Percentiles rank a stretch among this genome's conserved stretches.
These are phyloP conservation scores for Trissolcus basalis DNA, from an alignment of 1,140 invertebrate species.

Conservation along the genomic window DNA sequence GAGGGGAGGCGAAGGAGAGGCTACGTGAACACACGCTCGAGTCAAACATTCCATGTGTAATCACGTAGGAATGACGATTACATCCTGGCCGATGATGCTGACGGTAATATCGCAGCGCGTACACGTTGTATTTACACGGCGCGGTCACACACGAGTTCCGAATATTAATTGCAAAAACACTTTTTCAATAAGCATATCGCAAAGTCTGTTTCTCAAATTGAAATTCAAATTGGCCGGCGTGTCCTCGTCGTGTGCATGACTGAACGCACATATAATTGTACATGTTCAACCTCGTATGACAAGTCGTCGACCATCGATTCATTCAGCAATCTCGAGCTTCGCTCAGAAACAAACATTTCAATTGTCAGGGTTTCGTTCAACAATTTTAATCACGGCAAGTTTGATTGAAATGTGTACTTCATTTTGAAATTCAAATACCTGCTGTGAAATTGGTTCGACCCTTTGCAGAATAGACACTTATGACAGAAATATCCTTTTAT, in stretches of 20 bases:
- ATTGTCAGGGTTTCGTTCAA: not conserved
- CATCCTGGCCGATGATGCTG: slow-evolving; percentile 60
- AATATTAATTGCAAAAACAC: slow-evolving; percentile 64
- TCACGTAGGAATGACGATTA: slow-evolving; percentile 65
- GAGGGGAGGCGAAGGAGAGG: slow-evolving; percentile 1
- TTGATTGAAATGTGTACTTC: no score
- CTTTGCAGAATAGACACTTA: no score
- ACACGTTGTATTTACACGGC: slow-evolving; percentile 61
- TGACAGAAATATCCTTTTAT: no score
- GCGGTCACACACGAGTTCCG: slow-evolving; percentile 48
- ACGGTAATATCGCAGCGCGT: slow-evolving; percentile 49
- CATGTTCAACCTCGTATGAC: not conserved
- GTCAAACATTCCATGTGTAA: slow-evolving; percentile 53
- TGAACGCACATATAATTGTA: slow-evolving; percentile 21
- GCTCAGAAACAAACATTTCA: not conserved
- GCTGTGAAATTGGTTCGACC: no score
- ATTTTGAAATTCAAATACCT: no score
- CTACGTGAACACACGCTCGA: slow-evolving; percentile 23
- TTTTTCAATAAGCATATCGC: slow-evolving; percentile 57
- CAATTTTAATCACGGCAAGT: no score
- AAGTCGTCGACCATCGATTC: not conserved
- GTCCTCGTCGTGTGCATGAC: slow-evolving; percentile 20
- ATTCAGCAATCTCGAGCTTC: not conserved
- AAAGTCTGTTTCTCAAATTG: slow-evolving; percentile 8
- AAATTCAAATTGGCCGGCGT: slow-evolving; percentile 35